These are phyloP conservation scores for Guaruba guarouba DNA, from an alignment of 2,113 vertebrate genomes.

Conservation along the genomic window DNA sequence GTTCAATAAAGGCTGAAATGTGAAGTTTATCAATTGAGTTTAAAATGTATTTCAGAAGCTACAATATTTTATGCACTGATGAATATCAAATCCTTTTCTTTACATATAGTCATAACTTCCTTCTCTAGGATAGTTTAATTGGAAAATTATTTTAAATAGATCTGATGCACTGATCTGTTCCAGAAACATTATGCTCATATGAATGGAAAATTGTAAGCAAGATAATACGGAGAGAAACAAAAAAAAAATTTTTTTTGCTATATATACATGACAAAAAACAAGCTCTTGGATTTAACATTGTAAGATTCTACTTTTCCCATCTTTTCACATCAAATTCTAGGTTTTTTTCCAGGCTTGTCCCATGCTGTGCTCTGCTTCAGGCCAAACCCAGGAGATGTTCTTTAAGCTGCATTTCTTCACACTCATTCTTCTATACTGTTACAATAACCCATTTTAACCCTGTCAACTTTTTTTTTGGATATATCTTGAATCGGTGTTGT, in stretches of 20 bases:
- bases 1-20: not conserved
- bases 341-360: not conserved
- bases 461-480: not conserved
- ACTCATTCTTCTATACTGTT: not conserved
- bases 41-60: conserved; percentile 44
- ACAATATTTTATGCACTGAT: conserved; percentile 44
- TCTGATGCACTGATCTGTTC: not conserved
- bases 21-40: not conserved
- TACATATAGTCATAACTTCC: conserved; percentile 40
- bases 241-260: not conserved
- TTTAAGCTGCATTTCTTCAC: not conserved
- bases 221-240: not conserved
- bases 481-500: not conserved
- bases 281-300: not conserved
- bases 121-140: conserved; percentile 54
- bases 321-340: not conserved
- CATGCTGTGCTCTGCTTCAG: not conserved
- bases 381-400: not conserved
- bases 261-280: not conserved
- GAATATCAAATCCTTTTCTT: conserved; percentile 36
- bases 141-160: conserved; percentile 56
- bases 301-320: not conserved
- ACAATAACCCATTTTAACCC: not conserved
- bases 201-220: conserved; percentile 21
- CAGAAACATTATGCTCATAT: conserved; percentile 11